Conservation (phyloP, 2,888 invertebrate species). For the Blera fallax region DNA sequence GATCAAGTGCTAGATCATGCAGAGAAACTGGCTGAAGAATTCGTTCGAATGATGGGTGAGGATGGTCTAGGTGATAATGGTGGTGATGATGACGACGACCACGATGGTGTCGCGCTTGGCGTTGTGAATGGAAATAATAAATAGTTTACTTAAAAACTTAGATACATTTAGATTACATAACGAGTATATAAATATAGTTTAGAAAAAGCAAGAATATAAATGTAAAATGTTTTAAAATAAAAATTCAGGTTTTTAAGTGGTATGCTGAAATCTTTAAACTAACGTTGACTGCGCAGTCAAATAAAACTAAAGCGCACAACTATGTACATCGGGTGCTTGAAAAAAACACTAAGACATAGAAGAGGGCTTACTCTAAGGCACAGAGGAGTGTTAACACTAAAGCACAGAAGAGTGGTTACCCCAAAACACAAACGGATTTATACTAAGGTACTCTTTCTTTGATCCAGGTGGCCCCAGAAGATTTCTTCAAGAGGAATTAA, state of each 20-base stretch:
- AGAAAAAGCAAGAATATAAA: conserved; percentile 15
- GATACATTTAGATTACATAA: conserved; percentile 17
- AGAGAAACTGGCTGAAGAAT: conserved; percentile 74
- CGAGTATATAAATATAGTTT: conserved; percentile 19
- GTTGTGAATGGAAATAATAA: not conserved
- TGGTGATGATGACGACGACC: conserved; percentile 33
- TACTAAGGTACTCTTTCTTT: too few relatives aligned
- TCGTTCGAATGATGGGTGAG: conserved; percentile 73
- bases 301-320: too few relatives aligned
- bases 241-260: not conserved
- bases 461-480: too few relatives aligned
- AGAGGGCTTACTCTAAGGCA: too few relatives aligned
- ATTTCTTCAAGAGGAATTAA: too few relatives aligned
- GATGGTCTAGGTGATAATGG: conserved; percentile 46
- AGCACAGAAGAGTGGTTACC: too few relatives aligned
- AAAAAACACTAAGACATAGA: too few relatives aligned
- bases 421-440: too few relatives aligned
- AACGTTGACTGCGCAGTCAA: too few relatives aligned
- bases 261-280: not conserved
- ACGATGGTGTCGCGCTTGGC: not conserved
- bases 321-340: too few relatives aligned
- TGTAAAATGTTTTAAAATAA: conserved; percentile 21
- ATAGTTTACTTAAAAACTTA: conserved; percentile 11
- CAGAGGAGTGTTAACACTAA: too few relatives aligned
- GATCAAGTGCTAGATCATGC: conserved; percentile 74